Percentiles rank a stretch among this genome's conserved stretches.
Evolutionary conservation across 2,113 vertebrate species (phyloP).

Genomic region (Chunga burmeisteri): DNA sequence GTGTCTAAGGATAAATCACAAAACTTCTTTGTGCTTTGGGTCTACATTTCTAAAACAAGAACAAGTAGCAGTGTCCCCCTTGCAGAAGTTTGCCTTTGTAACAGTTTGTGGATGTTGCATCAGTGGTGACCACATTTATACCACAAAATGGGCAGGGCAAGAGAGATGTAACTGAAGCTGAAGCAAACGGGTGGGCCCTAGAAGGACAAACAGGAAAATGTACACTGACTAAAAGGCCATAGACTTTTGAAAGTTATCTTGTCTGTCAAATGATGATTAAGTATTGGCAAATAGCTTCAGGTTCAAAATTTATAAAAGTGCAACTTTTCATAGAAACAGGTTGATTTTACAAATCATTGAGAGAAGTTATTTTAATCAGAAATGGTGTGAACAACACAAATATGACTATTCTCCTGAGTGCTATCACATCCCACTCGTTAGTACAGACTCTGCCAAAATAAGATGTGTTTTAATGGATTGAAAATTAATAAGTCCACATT

Average conservation of each 20-base stretch:
- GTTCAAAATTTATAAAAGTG: background rate
- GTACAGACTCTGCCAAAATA: slow-evolving; percentile 52
- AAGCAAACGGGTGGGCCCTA: background rate
- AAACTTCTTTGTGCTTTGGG: background rate
- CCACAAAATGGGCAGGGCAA: background rate
- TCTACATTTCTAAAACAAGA: background rate
- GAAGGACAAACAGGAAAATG: background rate
- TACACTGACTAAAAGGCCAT: background rate
- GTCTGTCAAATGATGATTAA: background rate
- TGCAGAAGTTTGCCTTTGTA: background rate
- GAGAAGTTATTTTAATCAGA: slow-evolving; percentile 45
- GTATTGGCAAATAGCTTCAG: background rate
- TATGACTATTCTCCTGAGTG: slow-evolving; percentile 48
- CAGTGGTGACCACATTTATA: background rate
- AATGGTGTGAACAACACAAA: slow-evolving; percentile 66
- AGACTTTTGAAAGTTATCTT: background rate
- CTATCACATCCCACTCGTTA: slow-evolving; percentile 65
- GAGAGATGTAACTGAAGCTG: background rate
- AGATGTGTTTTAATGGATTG: slow-evolving; percentile 46
- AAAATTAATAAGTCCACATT: background rate
- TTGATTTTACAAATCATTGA: slow-evolving; percentile 46
- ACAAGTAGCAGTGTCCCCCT: background rate
- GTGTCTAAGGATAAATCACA: background rate
- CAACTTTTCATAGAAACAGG: background rate
- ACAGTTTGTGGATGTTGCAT: background rate